Percentiles rank a stretch among this genome's conserved stretches.
phyloP scores from a whole-genome alignment of 2,797 vertebrate species.

The Neosilurus hyrtlii region DNA sequence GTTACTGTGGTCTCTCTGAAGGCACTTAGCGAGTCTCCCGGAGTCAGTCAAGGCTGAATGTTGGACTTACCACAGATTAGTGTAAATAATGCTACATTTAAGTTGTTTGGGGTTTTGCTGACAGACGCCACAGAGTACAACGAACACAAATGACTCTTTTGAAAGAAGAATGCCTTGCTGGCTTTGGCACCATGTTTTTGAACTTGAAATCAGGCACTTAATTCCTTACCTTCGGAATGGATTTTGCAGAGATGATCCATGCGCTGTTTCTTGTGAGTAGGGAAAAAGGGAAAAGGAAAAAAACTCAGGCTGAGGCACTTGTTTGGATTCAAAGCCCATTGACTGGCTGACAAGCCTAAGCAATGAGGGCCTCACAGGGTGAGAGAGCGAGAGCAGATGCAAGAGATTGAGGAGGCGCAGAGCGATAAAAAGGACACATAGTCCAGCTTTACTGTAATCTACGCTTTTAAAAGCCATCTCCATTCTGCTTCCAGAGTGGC shows the following conservation, averaged over 20 bases:
- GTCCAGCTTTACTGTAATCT: slow-evolving; percentile 68
- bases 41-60: slow-evolving; percentile 31
- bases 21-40: slow-evolving; percentile 25
- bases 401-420: slow-evolving; percentile 63
- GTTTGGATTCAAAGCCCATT: slow-evolving; percentile 67
- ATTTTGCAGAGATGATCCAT: slow-evolving; percentile 35
- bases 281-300: slow-evolving; percentile 5
- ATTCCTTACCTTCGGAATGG: slow-evolving; percentile 32
- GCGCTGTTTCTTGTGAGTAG: slow-evolving; percentile 26
- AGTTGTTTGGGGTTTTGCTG: slow-evolving; percentile 37
- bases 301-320: slow-evolving; percentile 28
- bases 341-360: slow-evolving; percentile 66
- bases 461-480: slow-evolving; percentile 68
- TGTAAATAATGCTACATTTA: slow-evolving; percentile 38
- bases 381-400: slow-evolving; percentile 59
- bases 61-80: slow-evolving; percentile 45
- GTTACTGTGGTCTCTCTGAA: slow-evolving; percentile 31
- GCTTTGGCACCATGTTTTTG: slow-evolving; percentile 22
- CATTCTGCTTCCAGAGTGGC: slow-evolving; percentile 57
- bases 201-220: slow-evolving; percentile 27
- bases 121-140: slow-evolving; percentile 30
- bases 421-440: slow-evolving; percentile 64
- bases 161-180: slow-evolving; percentile 21
- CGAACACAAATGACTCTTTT: slow-evolving; percentile 19
- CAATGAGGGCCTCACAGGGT: slow-evolving; percentile 61